phyloP scores from a whole-genome alignment of 2,113 vertebrate species.

The cattle (Bos taurus) region DNA sequence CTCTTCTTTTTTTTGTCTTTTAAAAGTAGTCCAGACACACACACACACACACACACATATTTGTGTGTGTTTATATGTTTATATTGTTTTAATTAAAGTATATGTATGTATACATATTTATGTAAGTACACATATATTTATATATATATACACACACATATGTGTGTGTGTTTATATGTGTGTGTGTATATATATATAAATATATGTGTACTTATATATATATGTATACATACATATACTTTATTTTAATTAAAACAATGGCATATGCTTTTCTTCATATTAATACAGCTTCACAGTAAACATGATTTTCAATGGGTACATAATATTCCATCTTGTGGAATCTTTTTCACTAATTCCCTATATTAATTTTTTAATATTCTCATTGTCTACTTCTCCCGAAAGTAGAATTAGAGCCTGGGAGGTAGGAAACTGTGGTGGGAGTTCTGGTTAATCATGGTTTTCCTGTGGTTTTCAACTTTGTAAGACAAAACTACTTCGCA shows the following conservation, averaged over 20 bases:
- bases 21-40: background rate
- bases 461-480: background rate
- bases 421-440: background rate
- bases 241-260: slow-evolving; percentile 23
- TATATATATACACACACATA: background rate
- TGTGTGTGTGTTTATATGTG: background rate
- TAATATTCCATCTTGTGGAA: background rate
- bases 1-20: background rate
- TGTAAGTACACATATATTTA: background rate
- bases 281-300: background rate
- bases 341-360: background rate
- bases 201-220: background rate
- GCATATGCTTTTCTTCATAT: background rate
- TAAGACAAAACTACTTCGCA: background rate
- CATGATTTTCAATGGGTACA: background rate
- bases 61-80: background rate
- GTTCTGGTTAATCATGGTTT: background rate
- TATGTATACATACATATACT: background rate
- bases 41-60: background rate
- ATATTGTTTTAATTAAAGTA: background rate
- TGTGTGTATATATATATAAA: background rate
- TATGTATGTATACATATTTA: too few relatives aligned
- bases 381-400: background rate
- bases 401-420: background rate
- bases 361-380: background rate